phyloP scores from a whole-genome alignment of 2,888 invertebrate species.

The Erpobdella octoculata region DNA sequence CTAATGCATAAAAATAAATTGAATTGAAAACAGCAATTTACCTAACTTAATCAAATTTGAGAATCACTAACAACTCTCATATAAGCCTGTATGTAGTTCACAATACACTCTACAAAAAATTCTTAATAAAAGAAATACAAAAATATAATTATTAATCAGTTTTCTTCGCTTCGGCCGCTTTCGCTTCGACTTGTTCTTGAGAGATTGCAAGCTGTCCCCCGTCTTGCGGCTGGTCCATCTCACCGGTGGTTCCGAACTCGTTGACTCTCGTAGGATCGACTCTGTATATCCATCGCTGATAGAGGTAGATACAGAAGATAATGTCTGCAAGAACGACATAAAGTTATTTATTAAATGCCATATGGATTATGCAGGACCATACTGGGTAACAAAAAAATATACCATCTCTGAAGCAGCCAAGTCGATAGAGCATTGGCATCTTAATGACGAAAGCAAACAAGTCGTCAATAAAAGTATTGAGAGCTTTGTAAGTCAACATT shows the following conservation, averaged over 20 bases:
- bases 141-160: constrained; percentile 25
- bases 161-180: constrained; percentile 28
- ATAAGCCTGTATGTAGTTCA: too few species aligned
- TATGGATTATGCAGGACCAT: neutral
- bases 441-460: constrained; percentile 99
- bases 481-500: constrained; percentile 98
- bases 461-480: constrained; percentile 98
- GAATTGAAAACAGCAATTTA: too few species aligned
- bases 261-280: constrained; percentile 88
- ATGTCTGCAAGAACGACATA: constrained; percentile 65
- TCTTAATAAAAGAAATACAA: neutral
- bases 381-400: neutral
- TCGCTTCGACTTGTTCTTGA: constrained; percentile 12
- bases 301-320: constrained; percentile 95
- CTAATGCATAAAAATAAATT: too few species aligned
- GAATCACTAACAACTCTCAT: too few species aligned
- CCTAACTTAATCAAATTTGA: too few species aligned
- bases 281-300: constrained; percentile 92
- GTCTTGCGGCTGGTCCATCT: constrained; percentile 65
- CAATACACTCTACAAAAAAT: too few species aligned
- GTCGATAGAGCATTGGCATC: constrained; percentile 96
- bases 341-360: neutral
- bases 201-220: too few species aligned
- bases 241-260: constrained; percentile 94
- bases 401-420: constrained; percentile 96